Conservation (phyloP, 2,113 vertebrate species). For the Clarias gariepinus region DNA sequence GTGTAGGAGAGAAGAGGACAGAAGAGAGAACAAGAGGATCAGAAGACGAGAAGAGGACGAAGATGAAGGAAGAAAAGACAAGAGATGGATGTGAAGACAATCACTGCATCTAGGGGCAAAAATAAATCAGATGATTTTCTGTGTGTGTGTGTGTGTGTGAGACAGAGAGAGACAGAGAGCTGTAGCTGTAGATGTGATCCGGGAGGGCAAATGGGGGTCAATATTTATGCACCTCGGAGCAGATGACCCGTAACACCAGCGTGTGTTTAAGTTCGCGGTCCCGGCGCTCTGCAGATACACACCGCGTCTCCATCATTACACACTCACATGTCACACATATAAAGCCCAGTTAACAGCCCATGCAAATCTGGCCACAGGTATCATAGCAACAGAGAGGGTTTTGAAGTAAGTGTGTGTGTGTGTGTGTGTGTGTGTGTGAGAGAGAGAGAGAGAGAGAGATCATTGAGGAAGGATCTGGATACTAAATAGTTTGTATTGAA, state of each 20-base stretch:
- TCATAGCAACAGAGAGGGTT: constrained; percentile 69
- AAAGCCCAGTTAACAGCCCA: constrained; percentile 69
- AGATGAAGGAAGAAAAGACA: not conserved
- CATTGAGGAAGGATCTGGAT: constrained; percentile 5
- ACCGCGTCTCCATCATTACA: constrained; percentile 52
- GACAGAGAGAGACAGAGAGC: not conserved
- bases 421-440: constrained; percentile 27
- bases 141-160: not conserved
- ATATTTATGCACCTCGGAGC: constrained; percentile 31
- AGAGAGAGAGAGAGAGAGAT: not conserved
- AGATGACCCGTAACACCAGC: not conserved
- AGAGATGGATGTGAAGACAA: not conserved
- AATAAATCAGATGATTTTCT: not conserved
- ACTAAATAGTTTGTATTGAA: constrained; percentile 36
- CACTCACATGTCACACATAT: constrained; percentile 58
- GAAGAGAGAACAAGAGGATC: not conserved
- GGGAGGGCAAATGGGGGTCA: constrained; percentile 27
- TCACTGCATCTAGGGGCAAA: not conserved
- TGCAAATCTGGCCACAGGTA: constrained; percentile 70
- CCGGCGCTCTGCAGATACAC: not conserved
- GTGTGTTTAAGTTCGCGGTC: too few relatives aligned
- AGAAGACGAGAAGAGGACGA: not conserved
- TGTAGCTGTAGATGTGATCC: not conserved
- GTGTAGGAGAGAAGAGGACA: not conserved
- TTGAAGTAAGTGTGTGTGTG: constrained; percentile 29